Conservation (phyloP, 2,113 vertebrate species). For the Zosterops pallidus region DNA sequence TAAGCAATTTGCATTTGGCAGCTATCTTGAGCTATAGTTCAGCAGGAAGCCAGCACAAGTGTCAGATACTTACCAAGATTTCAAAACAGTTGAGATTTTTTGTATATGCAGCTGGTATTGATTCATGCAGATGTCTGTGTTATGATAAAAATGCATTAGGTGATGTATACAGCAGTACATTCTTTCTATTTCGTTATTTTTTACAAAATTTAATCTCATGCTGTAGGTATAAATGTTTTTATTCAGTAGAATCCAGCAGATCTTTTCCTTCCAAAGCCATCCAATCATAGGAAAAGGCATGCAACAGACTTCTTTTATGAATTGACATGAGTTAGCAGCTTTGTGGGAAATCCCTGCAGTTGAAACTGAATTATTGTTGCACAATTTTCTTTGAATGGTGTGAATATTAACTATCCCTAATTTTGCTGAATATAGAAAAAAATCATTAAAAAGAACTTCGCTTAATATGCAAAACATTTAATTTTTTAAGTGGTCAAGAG, state of each 20-base stretch:
- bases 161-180: neutral
- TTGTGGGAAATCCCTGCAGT: neutral
- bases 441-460: neutral
- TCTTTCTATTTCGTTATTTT: neutral
- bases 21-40: neutral
- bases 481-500: rapidly evolving
- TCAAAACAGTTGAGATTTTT: neutral
- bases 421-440: neutral
- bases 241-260: neutral
- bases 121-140: neutral
- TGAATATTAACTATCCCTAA: neutral
- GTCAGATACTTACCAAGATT: neutral
- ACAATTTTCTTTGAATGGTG: neutral
- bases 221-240: neutral
- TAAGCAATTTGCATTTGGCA: neutral
- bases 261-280: neutral
- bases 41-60: neutral
- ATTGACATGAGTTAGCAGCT: neutral
- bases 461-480: neutral
- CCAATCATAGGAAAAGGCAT: neutral
- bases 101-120: neutral
- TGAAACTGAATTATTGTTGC: neutral
- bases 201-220: neutral
- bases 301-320: neutral
- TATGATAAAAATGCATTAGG: neutral